phyloP scores from a whole-genome alignment of 2,888 invertebrate species.

The Magallana nippona region DNA sequence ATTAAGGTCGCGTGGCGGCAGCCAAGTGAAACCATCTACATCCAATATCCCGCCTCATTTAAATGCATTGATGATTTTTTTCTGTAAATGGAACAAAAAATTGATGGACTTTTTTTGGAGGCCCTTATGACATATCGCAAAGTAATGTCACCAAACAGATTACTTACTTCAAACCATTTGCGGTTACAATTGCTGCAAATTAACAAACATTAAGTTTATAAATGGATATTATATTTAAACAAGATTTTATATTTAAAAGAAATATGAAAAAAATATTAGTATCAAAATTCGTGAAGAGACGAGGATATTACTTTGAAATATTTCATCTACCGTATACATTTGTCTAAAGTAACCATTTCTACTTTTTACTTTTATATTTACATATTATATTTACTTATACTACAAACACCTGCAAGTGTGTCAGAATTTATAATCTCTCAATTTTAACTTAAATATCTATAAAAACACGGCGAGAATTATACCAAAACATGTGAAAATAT shows the following conservation, averaged over 20 bases:
- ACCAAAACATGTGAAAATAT: background rate
- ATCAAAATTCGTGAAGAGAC: no score
- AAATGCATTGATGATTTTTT: background rate
- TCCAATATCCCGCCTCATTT: slow-evolving; percentile 12
- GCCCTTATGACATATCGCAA: no score
- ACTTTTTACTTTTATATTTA: background rate
- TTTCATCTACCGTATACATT: no score
- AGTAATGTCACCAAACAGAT: no score
- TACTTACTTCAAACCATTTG: no score
- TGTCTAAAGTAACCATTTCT: background rate
- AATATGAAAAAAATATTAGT: no score
- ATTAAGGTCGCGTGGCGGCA: slow-evolving; percentile 29
- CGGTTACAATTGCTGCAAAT: no score
- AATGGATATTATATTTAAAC: no score
- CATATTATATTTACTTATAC: background rate
- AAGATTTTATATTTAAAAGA: no score
- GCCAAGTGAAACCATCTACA: slow-evolving; percentile 12
- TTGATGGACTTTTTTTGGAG: no score
- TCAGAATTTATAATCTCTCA: slow-evolving; percentile 7
- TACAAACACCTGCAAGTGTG: slow-evolving; percentile 11
- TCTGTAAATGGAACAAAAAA: background rate
- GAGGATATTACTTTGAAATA: no score
- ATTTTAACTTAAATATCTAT: slow-evolving; percentile 30
- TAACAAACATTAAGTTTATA: no score
- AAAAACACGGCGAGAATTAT: slow-evolving; percentile 26